A percentile compares a stretch with the other conserved stretches of the same genome.
phyloP scores from a whole-genome alignment of 2,113 vertebrate genomes.

The Bombycilla garrulus region DNA sequence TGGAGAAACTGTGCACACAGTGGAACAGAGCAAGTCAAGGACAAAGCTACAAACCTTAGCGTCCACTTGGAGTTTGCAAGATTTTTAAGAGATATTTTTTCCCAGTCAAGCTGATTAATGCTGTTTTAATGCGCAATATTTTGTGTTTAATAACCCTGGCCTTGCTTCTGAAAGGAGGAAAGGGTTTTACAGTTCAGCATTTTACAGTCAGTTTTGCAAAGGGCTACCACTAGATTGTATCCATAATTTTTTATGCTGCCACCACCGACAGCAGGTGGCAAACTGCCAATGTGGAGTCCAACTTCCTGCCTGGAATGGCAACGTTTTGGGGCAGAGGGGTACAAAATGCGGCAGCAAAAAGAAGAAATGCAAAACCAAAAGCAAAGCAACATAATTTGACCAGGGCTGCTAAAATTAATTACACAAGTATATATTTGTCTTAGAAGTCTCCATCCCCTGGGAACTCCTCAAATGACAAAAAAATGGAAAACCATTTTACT shows the following conservation, averaged over 20 bases:
- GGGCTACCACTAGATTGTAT: slow-evolving; percentile 13
- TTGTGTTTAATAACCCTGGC: slow-evolving; percentile 25
- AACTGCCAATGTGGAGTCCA: not conserved
- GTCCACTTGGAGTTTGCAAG: not conserved
- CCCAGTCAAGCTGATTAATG: slow-evolving; percentile 35
- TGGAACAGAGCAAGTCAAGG: slow-evolving; percentile 33
- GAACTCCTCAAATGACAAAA: not conserved
- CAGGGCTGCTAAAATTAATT: not conserved
- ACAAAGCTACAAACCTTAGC: not conserved
- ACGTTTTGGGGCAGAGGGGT: not conserved
- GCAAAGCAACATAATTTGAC: not conserved
- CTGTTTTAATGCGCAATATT: slow-evolving; percentile 25
- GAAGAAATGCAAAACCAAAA: not conserved
- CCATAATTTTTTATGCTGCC: slow-evolving; percentile 39
- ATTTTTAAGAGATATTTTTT: not conserved
- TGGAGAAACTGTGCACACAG: not conserved
- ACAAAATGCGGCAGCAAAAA: not conserved
- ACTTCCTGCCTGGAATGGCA: not conserved
- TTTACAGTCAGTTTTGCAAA: slow-evolving; percentile 23
- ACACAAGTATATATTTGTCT: not conserved
- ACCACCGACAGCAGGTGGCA: slow-evolving; percentile 1
- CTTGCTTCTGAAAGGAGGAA: slow-evolving; percentile 32
- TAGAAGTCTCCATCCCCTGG: not conserved
- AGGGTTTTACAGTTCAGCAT: slow-evolving; percentile 28
- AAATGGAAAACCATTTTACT: not conserved